Conservation (phyloP, 1,140 invertebrate species). For the Oscheius sp. region DNA sequence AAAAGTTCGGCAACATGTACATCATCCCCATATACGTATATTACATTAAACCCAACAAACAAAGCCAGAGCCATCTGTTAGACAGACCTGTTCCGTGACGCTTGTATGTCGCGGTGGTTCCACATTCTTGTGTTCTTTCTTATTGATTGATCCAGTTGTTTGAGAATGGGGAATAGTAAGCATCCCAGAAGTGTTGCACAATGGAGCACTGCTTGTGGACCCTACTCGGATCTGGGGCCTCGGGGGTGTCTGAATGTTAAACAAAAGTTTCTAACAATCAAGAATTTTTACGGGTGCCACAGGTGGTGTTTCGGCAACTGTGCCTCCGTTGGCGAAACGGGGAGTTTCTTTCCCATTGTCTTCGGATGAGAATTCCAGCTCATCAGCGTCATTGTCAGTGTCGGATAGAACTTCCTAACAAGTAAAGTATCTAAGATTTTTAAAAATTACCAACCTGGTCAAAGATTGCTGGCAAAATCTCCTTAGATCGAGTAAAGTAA, state of each 20-base stretch:
- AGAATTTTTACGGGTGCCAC: too few species aligned
- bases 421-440: not conserved
- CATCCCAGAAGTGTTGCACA: not conserved
- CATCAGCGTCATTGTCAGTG: conserved; percentile 10
- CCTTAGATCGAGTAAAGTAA: conserved; percentile 34
- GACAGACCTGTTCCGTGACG: not conserved
- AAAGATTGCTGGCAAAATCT: conserved; percentile 31
- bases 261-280: too few species aligned
- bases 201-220: not conserved
- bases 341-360: not conserved
- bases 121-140: not conserved
- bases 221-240: not conserved
- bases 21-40: too few species aligned
- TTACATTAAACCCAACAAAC: too few species aligned
- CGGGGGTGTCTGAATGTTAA: not conserved
- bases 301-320: too few species aligned
- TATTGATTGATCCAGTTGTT: conserved; percentile 13
- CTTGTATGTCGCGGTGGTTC: not conserved
- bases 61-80: not conserved
- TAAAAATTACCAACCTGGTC: conserved; percentile 18
- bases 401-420: conserved; percentile 16
- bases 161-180: conserved; percentile 5
- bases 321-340: not conserved
- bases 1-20: too few species aligned
- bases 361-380: conserved; percentile 17